Conservation (phyloP, 2,888 invertebrate species). For the Orchestes rusci region DNA sequence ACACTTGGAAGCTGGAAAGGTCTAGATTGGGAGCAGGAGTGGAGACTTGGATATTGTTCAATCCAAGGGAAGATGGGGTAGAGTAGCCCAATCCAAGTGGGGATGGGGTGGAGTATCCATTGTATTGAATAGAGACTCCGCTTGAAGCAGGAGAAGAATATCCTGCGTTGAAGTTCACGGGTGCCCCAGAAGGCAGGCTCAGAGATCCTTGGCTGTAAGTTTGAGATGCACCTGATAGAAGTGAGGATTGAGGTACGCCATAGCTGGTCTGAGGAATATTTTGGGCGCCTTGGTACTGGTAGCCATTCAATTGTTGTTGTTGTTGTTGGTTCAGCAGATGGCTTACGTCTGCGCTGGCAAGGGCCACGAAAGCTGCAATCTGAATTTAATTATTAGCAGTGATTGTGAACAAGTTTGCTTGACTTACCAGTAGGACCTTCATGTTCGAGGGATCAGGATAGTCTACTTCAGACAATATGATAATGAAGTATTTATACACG, state of each 20-base stretch:
- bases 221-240: slow-evolving; percentile 7
- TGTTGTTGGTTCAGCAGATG: slow-evolving; percentile 15
- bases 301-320: slow-evolving; percentile 7
- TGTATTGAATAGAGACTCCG: slow-evolving; percentile 10
- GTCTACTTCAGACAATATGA: slow-evolving; percentile 15
- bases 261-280: slow-evolving; percentile 11
- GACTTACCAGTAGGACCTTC: slow-evolving; percentile 23
- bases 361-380: slow-evolving; percentile 7
- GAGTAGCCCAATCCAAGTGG: not conserved
- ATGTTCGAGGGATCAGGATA: slow-evolving; percentile 9
- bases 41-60: not conserved
- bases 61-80: slow-evolving; percentile 9
- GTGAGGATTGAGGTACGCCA: slow-evolving; percentile 18
- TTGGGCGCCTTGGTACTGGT: slow-evolving; percentile 7
- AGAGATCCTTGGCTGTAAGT: slow-evolving; percentile 1
- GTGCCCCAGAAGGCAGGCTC: slow-evolving; percentile 3
- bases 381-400: slow-evolving; percentile 1
- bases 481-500: slow-evolving; percentile 21
- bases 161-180: slow-evolving; percentile 7
- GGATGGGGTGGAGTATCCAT: slow-evolving; percentile 3
- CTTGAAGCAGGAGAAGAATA: not conserved
- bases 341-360: slow-evolving; percentile 15
- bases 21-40: slow-evolving; percentile 8
- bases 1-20: slow-evolving; percentile 9
- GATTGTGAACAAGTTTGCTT: slow-evolving; percentile 1